A percentile compares a stretch with the other conserved stretches of the same genome.
These are phyloP conservation scores for Copidosoma aretas DNA, from an alignment of 2,888 invertebrate species.

Conservation along the genomic window DNA sequence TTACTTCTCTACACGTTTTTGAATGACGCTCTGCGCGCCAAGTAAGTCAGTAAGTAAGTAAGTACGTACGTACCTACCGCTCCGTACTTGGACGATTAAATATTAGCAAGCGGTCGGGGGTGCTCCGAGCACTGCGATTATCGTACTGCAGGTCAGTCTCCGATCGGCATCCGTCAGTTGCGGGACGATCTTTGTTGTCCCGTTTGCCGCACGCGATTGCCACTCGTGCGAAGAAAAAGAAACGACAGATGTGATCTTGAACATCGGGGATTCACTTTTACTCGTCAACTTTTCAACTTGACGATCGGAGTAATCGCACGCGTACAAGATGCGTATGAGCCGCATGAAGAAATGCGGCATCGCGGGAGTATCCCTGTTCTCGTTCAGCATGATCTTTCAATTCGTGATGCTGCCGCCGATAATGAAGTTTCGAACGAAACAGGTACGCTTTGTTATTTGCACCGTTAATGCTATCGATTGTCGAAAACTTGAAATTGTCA, in stretches of 20 bases:
- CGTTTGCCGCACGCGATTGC: no score
- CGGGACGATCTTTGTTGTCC: no score
- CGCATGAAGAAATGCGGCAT: conserved; percentile 2
- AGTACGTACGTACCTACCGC: no score
- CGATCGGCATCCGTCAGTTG: not conserved
- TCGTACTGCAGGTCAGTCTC: not conserved
- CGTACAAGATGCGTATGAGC: no score
- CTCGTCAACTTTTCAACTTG: no score
- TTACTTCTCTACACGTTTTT: not conserved
- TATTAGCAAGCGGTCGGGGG: not conserved
- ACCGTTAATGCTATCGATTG: no score
- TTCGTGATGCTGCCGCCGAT: conserved; percentile 13
- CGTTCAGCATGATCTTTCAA: conserved; percentile 20
- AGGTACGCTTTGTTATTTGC: conserved; percentile 6
- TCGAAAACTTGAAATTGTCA: no score
- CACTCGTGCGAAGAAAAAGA: no score
- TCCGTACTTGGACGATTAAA: not conserved
- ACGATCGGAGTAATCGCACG: no score
- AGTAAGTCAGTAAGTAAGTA: no score
- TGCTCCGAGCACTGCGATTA: not conserved
- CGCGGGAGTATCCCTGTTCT: conserved; percentile 11
- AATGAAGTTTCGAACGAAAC: conserved; percentile 3
- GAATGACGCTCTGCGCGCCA: not conserved
- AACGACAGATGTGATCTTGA: no score
- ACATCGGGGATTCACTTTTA: no score